These are phyloP conservation scores for Argyresthia goedartella DNA, from an alignment of 2,888 invertebrate species.

Conservation along the genomic window DNA sequence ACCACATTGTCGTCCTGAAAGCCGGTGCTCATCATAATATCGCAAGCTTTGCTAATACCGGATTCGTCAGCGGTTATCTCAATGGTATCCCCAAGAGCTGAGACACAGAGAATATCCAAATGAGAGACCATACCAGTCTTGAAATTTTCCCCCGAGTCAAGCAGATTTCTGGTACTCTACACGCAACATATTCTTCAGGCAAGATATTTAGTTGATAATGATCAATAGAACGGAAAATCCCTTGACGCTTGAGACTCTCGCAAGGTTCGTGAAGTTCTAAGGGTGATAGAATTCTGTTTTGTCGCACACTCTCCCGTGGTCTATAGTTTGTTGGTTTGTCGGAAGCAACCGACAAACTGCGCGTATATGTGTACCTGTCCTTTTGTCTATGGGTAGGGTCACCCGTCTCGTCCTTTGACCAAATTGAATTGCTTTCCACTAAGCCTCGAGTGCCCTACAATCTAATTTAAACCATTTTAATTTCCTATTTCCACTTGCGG, in stretches of 20 bases:
- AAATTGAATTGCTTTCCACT: constrained; percentile 39
- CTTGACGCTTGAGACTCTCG: no score
- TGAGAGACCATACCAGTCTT: not conserved
- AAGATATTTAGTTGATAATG: no score
- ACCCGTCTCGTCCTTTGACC: constrained; percentile 30
- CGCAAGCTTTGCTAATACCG: not conserved
- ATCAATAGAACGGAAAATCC: no score
- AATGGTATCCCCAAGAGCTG: not conserved
- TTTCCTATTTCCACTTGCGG: not conserved
- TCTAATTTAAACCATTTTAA: constrained; percentile 22
- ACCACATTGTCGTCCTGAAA: not conserved
- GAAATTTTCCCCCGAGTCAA: no score
- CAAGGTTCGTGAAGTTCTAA: no score
- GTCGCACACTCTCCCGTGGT: constrained; percentile 12
- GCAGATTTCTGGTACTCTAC: no score
- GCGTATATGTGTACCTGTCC: constrained; percentile 32
- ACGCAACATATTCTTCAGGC: no score
- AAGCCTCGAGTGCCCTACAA: constrained; percentile 16
- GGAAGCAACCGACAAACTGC: constrained; percentile 12
- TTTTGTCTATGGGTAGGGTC: constrained; percentile 16
- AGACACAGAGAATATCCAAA: not conserved
- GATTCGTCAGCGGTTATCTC: not conserved
- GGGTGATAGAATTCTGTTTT: constrained; percentile 15
- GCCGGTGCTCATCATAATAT: not conserved
- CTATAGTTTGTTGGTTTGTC: constrained; percentile 32